These are phyloP conservation scores for Aquatica leii DNA, from an alignment of 2,888 invertebrate species.

Conservation along the genomic window DNA sequence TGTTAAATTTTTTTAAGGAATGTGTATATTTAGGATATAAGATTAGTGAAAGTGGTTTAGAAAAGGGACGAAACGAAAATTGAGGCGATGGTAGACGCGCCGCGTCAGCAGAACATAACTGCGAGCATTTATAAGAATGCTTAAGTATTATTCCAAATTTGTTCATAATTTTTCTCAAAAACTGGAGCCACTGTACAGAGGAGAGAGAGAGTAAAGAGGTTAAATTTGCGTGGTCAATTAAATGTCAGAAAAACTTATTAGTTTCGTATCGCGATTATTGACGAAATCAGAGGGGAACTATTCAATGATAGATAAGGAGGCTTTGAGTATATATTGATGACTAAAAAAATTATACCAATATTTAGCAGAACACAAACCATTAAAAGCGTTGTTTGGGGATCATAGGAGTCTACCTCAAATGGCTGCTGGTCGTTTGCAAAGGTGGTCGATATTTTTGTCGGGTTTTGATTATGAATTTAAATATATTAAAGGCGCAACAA, in stretches of 20 bases:
- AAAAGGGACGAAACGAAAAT: conserved; percentile 45
- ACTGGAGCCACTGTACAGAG: neutral
- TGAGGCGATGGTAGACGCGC: conserved; percentile 43
- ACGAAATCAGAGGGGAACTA: neutral
- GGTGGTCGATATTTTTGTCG: conserved; percentile 2
- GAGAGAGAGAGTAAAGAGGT: neutral
- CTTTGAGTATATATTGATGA: too few species aligned
- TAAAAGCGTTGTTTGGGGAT: neutral
- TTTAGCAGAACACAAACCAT: too few species aligned
- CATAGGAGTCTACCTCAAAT: neutral
- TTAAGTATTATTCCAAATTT: conserved; percentile 56
- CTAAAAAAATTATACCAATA: too few species aligned
- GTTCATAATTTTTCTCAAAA: conserved; percentile 32
- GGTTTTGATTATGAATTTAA: conserved; percentile 11
- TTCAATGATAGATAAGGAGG: neutral
- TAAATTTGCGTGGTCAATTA: neutral
- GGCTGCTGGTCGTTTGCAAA: conserved; percentile 3
- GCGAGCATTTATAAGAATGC: conserved; percentile 49
- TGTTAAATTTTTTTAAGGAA: conserved; percentile 47
- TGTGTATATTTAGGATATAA: conserved; percentile 49
- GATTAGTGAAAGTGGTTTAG: conserved; percentile 47
- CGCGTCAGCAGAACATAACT: conserved; percentile 43
- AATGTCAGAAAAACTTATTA: neutral
- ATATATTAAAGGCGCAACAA: conserved; percentile 3
- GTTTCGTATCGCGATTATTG: neutral